Evolutionary conservation across 2,888 invertebrate species (phyloP).

Genomic region (Saturnia japonica): DNA sequence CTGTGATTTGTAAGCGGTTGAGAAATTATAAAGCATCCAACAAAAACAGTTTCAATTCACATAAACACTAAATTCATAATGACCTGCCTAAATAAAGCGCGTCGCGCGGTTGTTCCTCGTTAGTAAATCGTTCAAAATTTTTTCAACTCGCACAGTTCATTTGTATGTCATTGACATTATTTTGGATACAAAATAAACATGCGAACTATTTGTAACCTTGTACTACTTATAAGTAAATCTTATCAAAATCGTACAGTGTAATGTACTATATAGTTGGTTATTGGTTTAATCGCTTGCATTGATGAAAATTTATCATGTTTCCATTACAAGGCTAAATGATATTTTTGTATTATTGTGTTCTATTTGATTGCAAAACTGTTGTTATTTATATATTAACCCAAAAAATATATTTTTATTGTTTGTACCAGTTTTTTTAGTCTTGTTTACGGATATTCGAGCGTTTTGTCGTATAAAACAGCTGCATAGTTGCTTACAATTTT

Average conservation of each 20-base stretch:
- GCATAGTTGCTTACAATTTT: neutral
- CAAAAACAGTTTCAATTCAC: neutral
- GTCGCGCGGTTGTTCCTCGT: neutral
- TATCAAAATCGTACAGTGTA: conserved; percentile 46
- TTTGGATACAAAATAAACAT: conserved; percentile 48
- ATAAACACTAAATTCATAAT: neutral
- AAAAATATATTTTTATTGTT: neutral
- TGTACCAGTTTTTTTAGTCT: neutral
- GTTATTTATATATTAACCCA: conserved; percentile 13
- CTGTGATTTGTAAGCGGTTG: neutral
- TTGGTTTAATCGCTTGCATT: conserved; percentile 12
- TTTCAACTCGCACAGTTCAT: conserved; percentile 20
- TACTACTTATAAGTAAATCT: conserved; percentile 56
- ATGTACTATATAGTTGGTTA: conserved; percentile 6
- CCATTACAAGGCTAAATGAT: conserved; percentile 18
- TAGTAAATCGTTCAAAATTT: neutral
- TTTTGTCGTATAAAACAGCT: neutral
- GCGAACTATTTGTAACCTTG: conserved; percentile 60
- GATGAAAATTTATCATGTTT: conserved; percentile 15
- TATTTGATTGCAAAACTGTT: conserved; percentile 32
- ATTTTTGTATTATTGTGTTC: conserved; percentile 9
- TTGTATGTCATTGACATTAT: conserved; percentile 65
- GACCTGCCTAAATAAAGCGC: neutral
- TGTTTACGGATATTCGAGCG: neutral
- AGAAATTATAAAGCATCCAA: neutral